Evolutionary conservation across 2,888 invertebrate species (phyloP), one percentile per base, ranked within the genome.

Genomic region (Drosophila multiciliata): DNA sequence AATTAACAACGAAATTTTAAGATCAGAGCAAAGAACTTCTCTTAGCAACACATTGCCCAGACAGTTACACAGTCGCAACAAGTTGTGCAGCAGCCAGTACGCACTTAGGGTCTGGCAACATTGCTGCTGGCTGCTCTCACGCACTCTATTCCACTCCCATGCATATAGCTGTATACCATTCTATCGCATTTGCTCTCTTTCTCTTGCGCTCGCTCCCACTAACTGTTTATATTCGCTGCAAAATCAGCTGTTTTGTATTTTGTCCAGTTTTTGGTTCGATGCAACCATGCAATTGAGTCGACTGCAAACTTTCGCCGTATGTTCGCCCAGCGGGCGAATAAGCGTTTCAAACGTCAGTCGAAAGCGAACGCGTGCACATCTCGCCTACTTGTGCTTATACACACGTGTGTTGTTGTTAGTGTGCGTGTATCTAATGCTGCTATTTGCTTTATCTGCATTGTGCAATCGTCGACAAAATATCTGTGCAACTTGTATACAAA

Each of bases 221-320:
- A 20, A 45, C 62, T 53, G 66, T 40, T 54, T 54, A 23, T 42
- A 57, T 68, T 68, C 23, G 35, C 59, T 17, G 3, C 7, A 4
- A 33, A 20, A 23, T 50, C 59, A 68, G 60, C 68, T 68, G 68
- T 68, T 68, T 68, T 59, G 26, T 67, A 12, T 50, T 33, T 50
- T 42, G 45, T 48, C 6, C 20, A 15, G 26, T 29, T 38, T 48
- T 38, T 45, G 20, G 75, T 62, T 67, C 75, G 74, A 67, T 40
- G 61, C 67, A 67, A 57, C 74, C 42, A 38, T 29, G 26, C 53
- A 20, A 42, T 12, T 45, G 15, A 15, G 70, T 35, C 40, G 45
- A 59, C 54, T 38, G 15, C 52, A 23, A 49, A 48, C 48, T 50
- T 54, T 54, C 66, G 74, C 66, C 75, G 67, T 32, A 5, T 38